phyloP scores from a whole-genome alignment of 2,888 invertebrate species.

The Synanthedon formicaeformis region DNA sequence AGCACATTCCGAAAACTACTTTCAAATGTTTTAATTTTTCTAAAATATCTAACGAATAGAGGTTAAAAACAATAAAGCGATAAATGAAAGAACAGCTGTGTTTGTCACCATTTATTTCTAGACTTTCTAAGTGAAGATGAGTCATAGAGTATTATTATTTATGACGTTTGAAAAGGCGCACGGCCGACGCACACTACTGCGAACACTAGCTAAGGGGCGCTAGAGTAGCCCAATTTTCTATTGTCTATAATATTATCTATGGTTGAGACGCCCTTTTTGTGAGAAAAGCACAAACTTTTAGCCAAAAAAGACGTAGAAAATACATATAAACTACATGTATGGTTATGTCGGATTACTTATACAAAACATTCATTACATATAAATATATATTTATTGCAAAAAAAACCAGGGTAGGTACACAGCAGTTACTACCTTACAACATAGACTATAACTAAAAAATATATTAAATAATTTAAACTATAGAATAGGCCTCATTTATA shows the following conservation, averaged over 20 bases:
- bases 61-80: constrained; percentile 53
- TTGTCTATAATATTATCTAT: constrained; percentile 1
- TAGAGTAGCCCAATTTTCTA: constrained; percentile 25
- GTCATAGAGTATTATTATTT: constrained; percentile 41
- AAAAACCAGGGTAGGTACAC: constrained; percentile 20
- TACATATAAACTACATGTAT: constrained; percentile 31
- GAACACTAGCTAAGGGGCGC: constrained; percentile 42
- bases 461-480: background rate
- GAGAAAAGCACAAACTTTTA: constrained; percentile 4
- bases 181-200: constrained; percentile 48
- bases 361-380: constrained; percentile 39
- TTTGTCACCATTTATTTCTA: constrained; percentile 65
- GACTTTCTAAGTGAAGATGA: constrained; percentile 65
- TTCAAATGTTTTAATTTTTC: constrained; percentile 27
- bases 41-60: constrained; percentile 32
- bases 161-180: constrained; percentile 56
- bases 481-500: background rate
- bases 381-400: constrained; percentile 39
- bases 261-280: constrained; percentile 16
- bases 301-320: constrained; percentile 32
- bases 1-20: constrained; percentile 41
- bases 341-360: constrained; percentile 19
- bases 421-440: constrained; percentile 22
- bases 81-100: constrained; percentile 67
- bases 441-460: background rate